phyloP scores from a whole-genome alignment of 2,113 vertebrate species.

The Sorex araneus region DNA sequence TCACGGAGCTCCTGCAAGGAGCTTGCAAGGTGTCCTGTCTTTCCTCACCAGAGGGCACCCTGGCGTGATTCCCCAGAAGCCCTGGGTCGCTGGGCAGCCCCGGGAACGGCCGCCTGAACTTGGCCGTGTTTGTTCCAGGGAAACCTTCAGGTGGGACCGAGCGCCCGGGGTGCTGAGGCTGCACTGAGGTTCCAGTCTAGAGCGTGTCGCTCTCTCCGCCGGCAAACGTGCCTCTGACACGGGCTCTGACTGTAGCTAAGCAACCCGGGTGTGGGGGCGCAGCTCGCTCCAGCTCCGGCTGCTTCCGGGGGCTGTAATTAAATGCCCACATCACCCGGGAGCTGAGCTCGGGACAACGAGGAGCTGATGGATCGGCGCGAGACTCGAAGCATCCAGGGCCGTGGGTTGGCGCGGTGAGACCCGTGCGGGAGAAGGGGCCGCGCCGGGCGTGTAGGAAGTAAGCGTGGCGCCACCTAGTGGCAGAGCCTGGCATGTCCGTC shows the following conservation, averaged over 20 bases:
- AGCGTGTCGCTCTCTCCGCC: slow-evolving; percentile 1
- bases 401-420: not conserved
- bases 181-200: not conserved
- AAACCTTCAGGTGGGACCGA: not conserved
- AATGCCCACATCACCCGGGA: not conserved
- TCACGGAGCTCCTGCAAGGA: not conserved
- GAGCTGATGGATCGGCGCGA: not conserved
- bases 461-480: slow-evolving; percentile 81
- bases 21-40: not conserved
- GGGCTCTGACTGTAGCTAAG: not conserved
- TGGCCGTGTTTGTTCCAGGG: not conserved
- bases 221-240: slow-evolving; percentile 2
- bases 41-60: not conserved
- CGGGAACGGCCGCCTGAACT: not conserved
- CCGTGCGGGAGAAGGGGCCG: not conserved
- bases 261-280: not conserved
- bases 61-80: too few relatives aligned
- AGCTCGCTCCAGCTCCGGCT: not conserved
- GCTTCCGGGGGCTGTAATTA: not conserved
- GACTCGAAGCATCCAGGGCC: fast-evolving
- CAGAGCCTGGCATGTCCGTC: slow-evolving; percentile 31
- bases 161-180: slow-evolving; percentile 5
- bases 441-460: slow-evolving; percentile 57
- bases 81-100: too few relatives aligned
- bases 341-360: not conserved